Conservation (phyloP, 2,113 vertebrate species). For the Aspiorhynchus laticeps region DNA sequence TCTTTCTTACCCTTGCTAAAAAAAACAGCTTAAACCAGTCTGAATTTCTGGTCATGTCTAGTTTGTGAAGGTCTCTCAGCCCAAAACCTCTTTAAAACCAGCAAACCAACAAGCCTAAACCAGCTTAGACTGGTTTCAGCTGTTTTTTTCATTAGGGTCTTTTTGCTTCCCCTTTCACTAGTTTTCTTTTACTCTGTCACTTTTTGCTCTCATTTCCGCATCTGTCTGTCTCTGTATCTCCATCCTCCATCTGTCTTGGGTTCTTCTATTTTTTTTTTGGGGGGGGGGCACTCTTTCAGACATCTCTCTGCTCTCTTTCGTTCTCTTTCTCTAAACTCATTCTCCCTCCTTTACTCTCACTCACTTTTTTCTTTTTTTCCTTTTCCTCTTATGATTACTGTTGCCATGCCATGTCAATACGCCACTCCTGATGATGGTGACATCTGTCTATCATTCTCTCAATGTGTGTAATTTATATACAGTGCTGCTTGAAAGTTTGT, state of each 20-base stretch:
- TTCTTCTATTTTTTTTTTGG: neutral
- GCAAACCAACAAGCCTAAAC: neutral
- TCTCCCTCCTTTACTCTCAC: neutral
- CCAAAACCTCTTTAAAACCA: neutral
- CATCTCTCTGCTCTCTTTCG: conserved; percentile 4
- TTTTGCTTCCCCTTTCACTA: neutral
- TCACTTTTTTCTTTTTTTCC: neutral
- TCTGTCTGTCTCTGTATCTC: conserved; percentile 34
- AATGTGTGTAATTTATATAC: neutral
- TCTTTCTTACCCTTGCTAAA: conserved; percentile 47
- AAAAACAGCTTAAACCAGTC: neutral
- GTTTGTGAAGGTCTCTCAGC: neutral
- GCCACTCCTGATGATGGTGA: conserved; percentile 45
- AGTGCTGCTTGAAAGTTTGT: too few relatives aligned
- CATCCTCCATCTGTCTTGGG: conserved; percentile 44
- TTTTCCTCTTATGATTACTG: conserved; percentile 42
- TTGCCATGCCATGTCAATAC: conserved; percentile 58
- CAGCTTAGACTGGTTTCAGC: neutral
- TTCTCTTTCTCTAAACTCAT: neutral
- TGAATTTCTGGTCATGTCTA: neutral
- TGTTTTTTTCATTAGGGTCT: conserved; percentile 59
- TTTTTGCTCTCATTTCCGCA: conserved; percentile 35
- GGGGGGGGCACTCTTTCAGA: conserved; percentile 2
- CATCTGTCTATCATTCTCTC: conserved; percentile 48
- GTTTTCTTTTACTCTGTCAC: conserved; percentile 56